These are phyloP conservation scores for Sylvilagus floridanus DNA, from an alignment of 2,797 vertebrate species.

Conservation along the genomic window DNA sequence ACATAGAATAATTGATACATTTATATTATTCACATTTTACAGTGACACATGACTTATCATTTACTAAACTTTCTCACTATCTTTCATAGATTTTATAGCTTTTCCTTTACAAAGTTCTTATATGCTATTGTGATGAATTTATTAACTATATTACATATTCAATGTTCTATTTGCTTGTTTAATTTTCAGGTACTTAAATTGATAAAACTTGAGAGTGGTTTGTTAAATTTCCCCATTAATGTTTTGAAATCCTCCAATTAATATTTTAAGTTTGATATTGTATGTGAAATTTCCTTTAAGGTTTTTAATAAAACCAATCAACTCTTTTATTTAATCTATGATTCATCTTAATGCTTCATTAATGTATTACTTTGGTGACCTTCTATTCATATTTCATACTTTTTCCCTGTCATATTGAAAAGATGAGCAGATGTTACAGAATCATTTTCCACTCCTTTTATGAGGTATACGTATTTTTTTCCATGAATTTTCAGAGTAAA, in stretches of 20 bases:
- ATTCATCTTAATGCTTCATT: neutral
- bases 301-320: neutral
- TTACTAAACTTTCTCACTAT: neutral
- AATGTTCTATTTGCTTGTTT: neutral
- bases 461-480: neutral
- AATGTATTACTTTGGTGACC: neutral
- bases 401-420: neutral
- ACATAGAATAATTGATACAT: neutral
- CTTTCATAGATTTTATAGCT: neutral
- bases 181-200: slow-evolving; percentile 3
- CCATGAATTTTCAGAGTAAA: neutral
- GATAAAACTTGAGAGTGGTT: neutral
- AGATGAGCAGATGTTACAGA: neutral
- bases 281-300: neutral
- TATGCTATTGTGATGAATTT: neutral
- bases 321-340: neutral
- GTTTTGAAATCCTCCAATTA: slow-evolving; percentile 22
- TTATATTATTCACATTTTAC: neutral
- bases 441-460: neutral
- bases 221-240: neutral
- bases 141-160: neutral
- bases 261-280: neutral
- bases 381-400: neutral
- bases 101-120: neutral
- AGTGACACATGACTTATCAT: neutral